Conservation (phyloP, 1,140 invertebrate genomes). For the Bradynema listronoti region DNA sequence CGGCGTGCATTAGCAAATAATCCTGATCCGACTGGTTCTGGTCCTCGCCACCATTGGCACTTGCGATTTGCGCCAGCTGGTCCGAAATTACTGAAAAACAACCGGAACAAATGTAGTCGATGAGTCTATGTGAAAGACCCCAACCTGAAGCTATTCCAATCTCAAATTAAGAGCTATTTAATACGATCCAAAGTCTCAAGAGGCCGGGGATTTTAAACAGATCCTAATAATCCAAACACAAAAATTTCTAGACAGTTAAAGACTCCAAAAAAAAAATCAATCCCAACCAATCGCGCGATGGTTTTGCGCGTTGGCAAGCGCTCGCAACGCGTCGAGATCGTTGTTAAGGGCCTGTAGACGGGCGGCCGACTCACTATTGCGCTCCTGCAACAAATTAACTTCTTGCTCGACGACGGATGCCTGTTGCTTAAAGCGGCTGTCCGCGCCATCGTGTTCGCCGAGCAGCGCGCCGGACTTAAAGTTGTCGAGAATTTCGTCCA, state of each 20-base stretch:
- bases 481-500: slow-evolving; percentile 26
- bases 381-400: slow-evolving; percentile 35
- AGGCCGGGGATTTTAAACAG: too few relatives aligned
- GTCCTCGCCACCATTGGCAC: not conserved
- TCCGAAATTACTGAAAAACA: slow-evolving; percentile 25
- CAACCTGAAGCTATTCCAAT: too few relatives aligned
- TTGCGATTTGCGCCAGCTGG: slow-evolving; percentile 29
- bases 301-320: slow-evolving; percentile 20
- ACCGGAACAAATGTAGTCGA: slow-evolving; percentile 3
- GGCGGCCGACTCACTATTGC: slow-evolving; percentile 31
- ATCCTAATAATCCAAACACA: too few relatives aligned
- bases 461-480: slow-evolving; percentile 23
- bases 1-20: slow-evolving; percentile 36
- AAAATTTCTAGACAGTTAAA: too few relatives aligned
- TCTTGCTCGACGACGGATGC: slow-evolving; percentile 37
- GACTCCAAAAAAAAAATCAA: too few relatives aligned
- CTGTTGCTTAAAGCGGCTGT: slow-evolving; percentile 24
- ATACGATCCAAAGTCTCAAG: too few relatives aligned
- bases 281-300: slow-evolving; percentile 25
- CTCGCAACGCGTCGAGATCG: slow-evolving; percentile 25
- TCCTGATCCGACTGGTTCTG: slow-evolving; percentile 23
- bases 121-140: too few relatives aligned
- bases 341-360: slow-evolving; percentile 10
- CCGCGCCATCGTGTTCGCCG: not conserved
- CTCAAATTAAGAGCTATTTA: too few relatives aligned